These are phyloP conservation scores for Leptinotarsa lineolata DNA, from an alignment of 1,140 invertebrate species.

Conservation along the genomic window DNA sequence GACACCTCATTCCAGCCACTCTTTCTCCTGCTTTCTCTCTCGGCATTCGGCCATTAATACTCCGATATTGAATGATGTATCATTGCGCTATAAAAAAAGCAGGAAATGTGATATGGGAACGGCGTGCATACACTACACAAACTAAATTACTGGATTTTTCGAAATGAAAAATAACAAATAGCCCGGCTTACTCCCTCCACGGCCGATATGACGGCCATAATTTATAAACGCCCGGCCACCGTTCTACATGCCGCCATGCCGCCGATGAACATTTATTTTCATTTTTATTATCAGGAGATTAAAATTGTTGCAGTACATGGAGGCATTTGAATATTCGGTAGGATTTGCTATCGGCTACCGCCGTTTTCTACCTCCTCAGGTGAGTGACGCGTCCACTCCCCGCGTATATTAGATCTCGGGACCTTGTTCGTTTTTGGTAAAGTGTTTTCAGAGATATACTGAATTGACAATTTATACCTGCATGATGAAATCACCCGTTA, in stretches of 20 bases:
- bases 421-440: too few relatives aligned
- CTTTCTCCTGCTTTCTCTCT: slow-evolving; percentile 30
- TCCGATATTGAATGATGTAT: slow-evolving; percentile 58
- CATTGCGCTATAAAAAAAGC: slow-evolving; percentile 57
- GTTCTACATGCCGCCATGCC: slow-evolving; percentile 39
- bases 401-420: too few relatives aligned
- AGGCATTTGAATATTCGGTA: slow-evolving; percentile 54
- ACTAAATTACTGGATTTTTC: slow-evolving; percentile 57
- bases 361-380: slow-evolving; percentile 11
- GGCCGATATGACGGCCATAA: slow-evolving; percentile 54
- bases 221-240: slow-evolving; percentile 47
- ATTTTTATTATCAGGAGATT: slow-evolving; percentile 57
- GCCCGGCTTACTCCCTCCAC: slow-evolving; percentile 51
- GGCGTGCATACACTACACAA: slow-evolving; percentile 53
- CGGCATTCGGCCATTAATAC: slow-evolving; percentile 53
- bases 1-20: slow-evolving; percentile 25
- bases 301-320: slow-evolving; percentile 55
- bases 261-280: slow-evolving; percentile 56
- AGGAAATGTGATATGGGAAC: slow-evolving; percentile 56
- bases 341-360: slow-evolving; percentile 45
- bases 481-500: too few relatives aligned
- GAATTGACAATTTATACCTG: too few relatives aligned
- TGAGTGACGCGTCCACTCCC: not conserved
- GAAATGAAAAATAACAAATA: slow-evolving; percentile 59
- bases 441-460: too few relatives aligned